A percentile compares a stretch with the other conserved stretches of the same genome.
Evolutionary conservation across 2,113 vertebrate species (phyloP).

Genomic region (Podocnemis expansa): DNA sequence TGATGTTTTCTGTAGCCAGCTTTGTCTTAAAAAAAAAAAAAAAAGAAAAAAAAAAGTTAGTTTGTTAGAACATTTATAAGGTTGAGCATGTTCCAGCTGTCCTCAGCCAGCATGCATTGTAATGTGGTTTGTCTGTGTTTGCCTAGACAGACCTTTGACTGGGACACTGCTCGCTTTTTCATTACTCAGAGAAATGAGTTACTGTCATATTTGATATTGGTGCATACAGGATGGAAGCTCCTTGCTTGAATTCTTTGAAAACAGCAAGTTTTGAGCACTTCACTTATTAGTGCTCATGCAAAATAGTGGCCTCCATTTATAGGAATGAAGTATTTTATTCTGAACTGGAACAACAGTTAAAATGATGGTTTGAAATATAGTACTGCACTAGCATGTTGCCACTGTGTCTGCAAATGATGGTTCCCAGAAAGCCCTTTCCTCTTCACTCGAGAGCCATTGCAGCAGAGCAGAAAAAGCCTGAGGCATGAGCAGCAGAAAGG

Average conservation of each 20-base stretch:
- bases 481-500: background rate
- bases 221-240: background rate
- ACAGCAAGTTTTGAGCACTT: background rate
- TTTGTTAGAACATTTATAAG: background rate
- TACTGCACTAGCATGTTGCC: background rate
- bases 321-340: background rate
- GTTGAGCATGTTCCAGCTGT: background rate
- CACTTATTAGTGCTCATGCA: background rate
- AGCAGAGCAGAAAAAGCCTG: background rate
- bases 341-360: background rate
- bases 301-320: background rate
- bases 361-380: background rate
- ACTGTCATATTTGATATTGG: background rate
- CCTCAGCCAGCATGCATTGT: background rate
- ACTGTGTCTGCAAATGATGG: background rate
- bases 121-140: background rate
- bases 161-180: background rate
- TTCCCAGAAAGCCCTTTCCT: background rate
- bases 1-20: background rate
- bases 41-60: no score
- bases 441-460: background rate
- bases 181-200: background rate
- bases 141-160: background rate
- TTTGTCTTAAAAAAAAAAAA: background rate
- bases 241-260: background rate